These are phyloP conservation scores for Phyllostomus hastatus DNA, from an alignment of 2,113 vertebrate species.

Conservation along the genomic window DNA sequence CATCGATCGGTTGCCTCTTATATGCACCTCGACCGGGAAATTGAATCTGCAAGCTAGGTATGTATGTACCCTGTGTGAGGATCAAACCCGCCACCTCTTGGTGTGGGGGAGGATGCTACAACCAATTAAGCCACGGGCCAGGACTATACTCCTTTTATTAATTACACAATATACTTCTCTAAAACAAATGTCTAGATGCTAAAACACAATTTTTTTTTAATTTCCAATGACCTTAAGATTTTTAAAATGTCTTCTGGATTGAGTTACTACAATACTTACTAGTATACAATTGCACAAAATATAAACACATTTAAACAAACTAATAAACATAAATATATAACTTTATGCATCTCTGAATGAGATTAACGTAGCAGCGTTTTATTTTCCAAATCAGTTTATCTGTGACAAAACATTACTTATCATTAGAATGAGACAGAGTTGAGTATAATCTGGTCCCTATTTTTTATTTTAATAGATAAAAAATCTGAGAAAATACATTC, in stretches of 20 bases:
- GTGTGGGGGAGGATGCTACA: too few species aligned
- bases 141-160: not conserved
- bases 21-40: too few species aligned
- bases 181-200: not conserved
- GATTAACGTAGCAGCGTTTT: not conserved
- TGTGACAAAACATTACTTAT: slow-evolving; percentile 5
- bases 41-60: too few species aligned
- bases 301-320: slow-evolving; percentile 30
- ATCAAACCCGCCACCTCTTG: too few species aligned
- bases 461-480: slow-evolving; percentile 1
- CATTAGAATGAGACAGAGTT: not conserved
- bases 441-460: not conserved
- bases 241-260: not conserved
- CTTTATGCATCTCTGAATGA: not conserved
- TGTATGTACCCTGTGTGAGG: too few species aligned
- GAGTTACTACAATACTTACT: slow-evolving; percentile 6
- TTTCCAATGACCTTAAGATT: not conserved
- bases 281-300: not conserved
- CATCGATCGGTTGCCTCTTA: too few species aligned
- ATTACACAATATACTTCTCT: not conserved
- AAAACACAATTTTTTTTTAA: not conserved
- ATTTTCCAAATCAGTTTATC: not conserved
- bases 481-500: not conserved
- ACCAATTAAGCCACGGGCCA: too few species aligned
- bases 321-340: not conserved